A percentile compares a stretch with the other conserved stretches of the same genome.
Evolutionary conservation across 2,113 vertebrate genomes (phyloP).

Genomic region (Peromyscus californicus): DNA sequence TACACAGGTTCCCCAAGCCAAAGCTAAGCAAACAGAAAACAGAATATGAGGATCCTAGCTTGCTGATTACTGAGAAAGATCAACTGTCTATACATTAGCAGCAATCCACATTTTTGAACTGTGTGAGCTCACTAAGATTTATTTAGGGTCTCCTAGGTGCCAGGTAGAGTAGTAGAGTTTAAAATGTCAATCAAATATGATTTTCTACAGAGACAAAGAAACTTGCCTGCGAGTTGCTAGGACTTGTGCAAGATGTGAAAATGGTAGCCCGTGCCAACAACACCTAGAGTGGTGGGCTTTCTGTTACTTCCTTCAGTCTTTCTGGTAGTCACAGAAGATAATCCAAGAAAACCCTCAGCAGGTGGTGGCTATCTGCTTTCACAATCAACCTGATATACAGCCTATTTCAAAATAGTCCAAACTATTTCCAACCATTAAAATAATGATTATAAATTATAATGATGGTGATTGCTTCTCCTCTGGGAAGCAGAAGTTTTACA

Average conservation of each 20-base stretch:
- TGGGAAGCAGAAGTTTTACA: background rate
- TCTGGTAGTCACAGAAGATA: background rate
- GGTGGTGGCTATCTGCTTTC: background rate
- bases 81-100: background rate
- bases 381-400: background rate
- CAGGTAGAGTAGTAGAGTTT: background rate
- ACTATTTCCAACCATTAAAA: conserved; percentile 19
- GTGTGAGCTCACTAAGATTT: background rate
- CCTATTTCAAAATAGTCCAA: conserved; percentile 1
- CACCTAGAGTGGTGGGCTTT: background rate
- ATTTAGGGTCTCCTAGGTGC: background rate
- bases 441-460: background rate
- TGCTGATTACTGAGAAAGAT: background rate
- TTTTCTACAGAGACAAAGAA: background rate
- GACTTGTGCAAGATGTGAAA: background rate
- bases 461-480: background rate
- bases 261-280: background rate
- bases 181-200: background rate
- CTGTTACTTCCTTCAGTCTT: background rate
- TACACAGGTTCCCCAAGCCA: background rate
- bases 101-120: background rate
- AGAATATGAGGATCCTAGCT: background rate
- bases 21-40: background rate
- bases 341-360: background rate
- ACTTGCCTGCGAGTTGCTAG: background rate